phyloP scores from a whole-genome alignment of 1,140 invertebrate species.

The Venustaconcha ellipsiformis region DNA sequence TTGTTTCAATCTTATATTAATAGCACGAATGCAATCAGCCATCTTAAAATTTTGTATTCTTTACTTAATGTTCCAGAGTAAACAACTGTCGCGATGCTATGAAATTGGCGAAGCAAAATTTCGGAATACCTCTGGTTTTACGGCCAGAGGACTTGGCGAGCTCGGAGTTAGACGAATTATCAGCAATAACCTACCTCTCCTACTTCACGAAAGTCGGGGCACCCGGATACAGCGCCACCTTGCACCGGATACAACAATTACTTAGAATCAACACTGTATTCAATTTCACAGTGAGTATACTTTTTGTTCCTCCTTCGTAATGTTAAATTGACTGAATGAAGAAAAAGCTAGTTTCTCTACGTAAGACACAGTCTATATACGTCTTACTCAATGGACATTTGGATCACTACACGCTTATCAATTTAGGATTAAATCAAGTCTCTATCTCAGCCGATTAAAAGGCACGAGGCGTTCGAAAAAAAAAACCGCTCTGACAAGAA shows the following conservation, averaged over 20 bases:
- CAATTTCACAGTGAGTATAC: slow-evolving; percentile 87
- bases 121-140: slow-evolving; percentile 92
- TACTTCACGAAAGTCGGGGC: slow-evolving; percentile 98
- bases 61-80: slow-evolving; percentile 69
- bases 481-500: too few relatives aligned
- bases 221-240: slow-evolving; percentile 90
- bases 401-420: background rate
- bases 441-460: too few relatives aligned
- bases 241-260: slow-evolving; percentile 87
- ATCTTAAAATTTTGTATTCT: background rate
- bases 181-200: slow-evolving; percentile 97
- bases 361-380: background rate
- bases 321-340: background rate
- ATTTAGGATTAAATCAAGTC: background rate
- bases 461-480: too few relatives aligned
- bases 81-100: slow-evolving; percentile 93
- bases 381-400: background rate
- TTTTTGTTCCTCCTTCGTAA: slow-evolving; percentile 13
- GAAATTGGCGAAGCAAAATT: slow-evolving; percentile 88
- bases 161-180: slow-evolving; percentile 94
- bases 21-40: too few relatives aligned
- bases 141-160: slow-evolving; percentile 96
- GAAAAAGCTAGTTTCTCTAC: background rate
- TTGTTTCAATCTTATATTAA: too few relatives aligned
- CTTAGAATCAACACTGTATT: slow-evolving; percentile 65